phyloP scores from a whole-genome alignment of 2,888 invertebrate genomes.

The Teleiodes luculella region DNA sequence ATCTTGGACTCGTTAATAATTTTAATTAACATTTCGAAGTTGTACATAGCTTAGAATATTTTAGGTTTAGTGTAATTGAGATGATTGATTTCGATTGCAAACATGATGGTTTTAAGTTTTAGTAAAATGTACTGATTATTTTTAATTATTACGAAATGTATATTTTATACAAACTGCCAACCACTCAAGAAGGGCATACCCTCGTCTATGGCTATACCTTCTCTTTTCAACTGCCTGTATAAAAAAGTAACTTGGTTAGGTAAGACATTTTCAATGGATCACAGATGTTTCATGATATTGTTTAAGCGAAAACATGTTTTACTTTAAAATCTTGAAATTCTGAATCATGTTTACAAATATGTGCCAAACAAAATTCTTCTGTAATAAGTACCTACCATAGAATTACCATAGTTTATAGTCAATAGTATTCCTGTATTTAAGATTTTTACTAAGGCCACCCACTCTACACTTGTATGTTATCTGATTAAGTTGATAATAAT shows the following conservation, averaged over 20 bases:
- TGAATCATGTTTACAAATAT: neutral
- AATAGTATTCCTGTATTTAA: neutral
- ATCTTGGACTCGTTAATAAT: conserved; percentile 33
- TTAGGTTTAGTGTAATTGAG: conserved; percentile 44
- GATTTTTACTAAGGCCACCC: no score
- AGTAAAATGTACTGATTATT: conserved; percentile 77
- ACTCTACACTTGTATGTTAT: no score
- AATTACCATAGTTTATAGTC: neutral
- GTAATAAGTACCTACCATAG: conserved; percentile 3
- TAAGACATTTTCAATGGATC: no score
- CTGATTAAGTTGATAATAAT: no score
- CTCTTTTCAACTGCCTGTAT: neutral
- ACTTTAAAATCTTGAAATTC: no score
- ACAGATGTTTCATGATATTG: no score
- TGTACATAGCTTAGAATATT: conserved; percentile 33
- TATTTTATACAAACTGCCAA: conserved; percentile 58
- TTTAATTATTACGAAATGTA: conserved; percentile 64
- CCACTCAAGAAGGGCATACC: conserved; percentile 53
- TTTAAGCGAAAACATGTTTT: no score
- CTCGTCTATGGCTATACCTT: conserved; percentile 64
- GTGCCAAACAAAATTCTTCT: conserved; percentile 1
- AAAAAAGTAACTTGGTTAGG: no score
- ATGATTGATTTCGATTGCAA: conserved; percentile 47
- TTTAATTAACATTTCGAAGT: conserved; percentile 28
- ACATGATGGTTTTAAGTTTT: conserved; percentile 63